Evolutionary conservation across 2,888 invertebrate species (phyloP).

Genomic region (Ophonus ardosiacus): DNA sequence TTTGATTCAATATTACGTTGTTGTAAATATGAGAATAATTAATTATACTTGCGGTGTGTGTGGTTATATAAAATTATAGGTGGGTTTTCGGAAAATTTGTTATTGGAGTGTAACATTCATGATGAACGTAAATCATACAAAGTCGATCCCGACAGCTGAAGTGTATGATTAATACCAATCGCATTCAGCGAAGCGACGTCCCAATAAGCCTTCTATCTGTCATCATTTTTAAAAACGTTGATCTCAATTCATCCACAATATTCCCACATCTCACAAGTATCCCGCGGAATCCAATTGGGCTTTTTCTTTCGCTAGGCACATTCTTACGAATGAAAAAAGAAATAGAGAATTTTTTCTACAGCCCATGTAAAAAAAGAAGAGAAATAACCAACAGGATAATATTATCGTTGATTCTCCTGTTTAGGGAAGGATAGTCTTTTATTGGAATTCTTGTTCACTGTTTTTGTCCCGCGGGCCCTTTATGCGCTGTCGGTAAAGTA

Average conservation of each 20-base stretch:
- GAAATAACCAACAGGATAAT: conserved; percentile 52
- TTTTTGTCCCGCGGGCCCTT: conserved; percentile 12
- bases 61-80: no score
- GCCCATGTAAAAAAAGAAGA: conserved; percentile 42
- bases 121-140: background rate
- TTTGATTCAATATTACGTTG: no score
- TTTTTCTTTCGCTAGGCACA: conserved; percentile 43
- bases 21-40: no score
- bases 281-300: conserved; percentile 31
- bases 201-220: conserved; percentile 10
- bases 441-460: conserved; percentile 41
- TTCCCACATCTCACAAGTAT: conserved; percentile 15
- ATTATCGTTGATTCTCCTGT: conserved; percentile 47
- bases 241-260: conserved; percentile 44
- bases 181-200: conserved; percentile 27
- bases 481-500: conserved; percentile 18
- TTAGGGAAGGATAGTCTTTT: conserved; percentile 30
- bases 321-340: conserved; percentile 47
- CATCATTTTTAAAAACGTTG: conserved; percentile 45
- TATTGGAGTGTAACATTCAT: background rate
- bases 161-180: conserved; percentile 6
- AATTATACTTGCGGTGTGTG: no score
- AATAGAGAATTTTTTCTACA: conserved; percentile 54
- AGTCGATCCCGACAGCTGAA: conserved; percentile 3
- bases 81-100: background rate